These are phyloP conservation scores for Neodontobutis hainanensis DNA, from an alignment of 2,113 vertebrate genomes.

Conservation along the genomic window DNA sequence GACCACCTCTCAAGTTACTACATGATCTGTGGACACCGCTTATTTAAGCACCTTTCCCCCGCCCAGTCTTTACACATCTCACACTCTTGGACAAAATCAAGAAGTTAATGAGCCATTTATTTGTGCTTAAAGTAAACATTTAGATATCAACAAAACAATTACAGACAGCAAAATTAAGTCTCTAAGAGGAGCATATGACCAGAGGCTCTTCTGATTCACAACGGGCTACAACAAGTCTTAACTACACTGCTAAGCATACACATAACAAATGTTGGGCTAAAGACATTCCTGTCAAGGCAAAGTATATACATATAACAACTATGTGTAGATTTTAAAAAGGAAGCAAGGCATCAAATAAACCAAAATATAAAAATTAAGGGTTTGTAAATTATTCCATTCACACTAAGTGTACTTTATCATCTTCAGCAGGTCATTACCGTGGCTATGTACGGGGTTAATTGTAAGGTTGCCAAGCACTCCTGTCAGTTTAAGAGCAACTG, in stretches of 20 bases:
- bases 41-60: slow-evolving; percentile 76
- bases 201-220: slow-evolving; percentile 30
- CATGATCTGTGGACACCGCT: slow-evolving; percentile 69
- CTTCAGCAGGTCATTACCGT: slow-evolving; percentile 26
- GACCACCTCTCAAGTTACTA: slow-evolving; percentile 78
- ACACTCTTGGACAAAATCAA: slow-evolving; percentile 48
- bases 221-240: slow-evolving; percentile 64
- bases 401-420: slow-evolving; percentile 1
- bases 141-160: background rate
- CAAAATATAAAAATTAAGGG: background rate
- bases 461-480: slow-evolving; percentile 41
- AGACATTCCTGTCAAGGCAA: slow-evolving; percentile 40
- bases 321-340: slow-evolving; percentile 8
- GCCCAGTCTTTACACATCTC: slow-evolving; percentile 49
- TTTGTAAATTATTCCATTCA: slow-evolving; percentile 7
- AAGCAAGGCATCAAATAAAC: background rate
- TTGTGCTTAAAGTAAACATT: slow-evolving; percentile 2
- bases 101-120: slow-evolving; percentile 14
- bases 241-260: slow-evolving; percentile 32
- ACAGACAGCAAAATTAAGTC: background rate
- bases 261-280: slow-evolving; percentile 20
- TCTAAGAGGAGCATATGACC: slow-evolving; percentile 28
- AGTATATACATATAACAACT: slow-evolving; percentile 5
- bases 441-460: slow-evolving; percentile 35
- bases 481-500: slow-evolving; percentile 22